Conservation (phyloP, 2,888 invertebrate species). For the Rugalucina vietnamica region DNA sequence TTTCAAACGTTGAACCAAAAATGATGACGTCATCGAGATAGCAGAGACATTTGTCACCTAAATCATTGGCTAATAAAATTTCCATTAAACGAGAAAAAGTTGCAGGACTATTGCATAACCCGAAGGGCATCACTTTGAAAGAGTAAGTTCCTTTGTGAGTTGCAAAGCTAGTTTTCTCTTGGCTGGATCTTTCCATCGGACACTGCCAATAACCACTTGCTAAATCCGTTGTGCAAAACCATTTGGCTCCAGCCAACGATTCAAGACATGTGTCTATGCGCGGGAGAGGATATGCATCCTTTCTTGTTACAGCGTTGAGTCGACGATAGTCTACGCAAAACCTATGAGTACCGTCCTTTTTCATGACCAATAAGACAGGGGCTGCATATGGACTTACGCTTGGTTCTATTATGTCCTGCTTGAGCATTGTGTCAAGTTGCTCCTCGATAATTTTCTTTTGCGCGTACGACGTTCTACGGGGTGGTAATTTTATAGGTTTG, state of each 20-base stretch:
- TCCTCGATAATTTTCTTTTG: neutral
- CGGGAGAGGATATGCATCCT: slow-evolving; percentile 39
- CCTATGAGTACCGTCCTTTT: neutral
- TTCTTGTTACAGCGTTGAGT: slow-evolving; percentile 34
- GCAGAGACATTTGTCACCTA: slow-evolving; percentile 39
- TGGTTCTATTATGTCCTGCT: neutral
- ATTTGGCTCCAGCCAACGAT: slow-evolving; percentile 48
- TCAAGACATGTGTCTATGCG: slow-evolving; percentile 41
- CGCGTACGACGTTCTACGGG: neutral
- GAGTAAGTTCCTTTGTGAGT: slow-evolving; percentile 41
- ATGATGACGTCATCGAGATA: slow-evolving; percentile 66
- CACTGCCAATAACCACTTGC: slow-evolving; percentile 66
- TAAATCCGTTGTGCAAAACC: slow-evolving; percentile 62
- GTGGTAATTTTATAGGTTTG: neutral
- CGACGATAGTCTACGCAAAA: slow-evolving; percentile 49
- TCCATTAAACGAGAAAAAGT: slow-evolving; percentile 67
- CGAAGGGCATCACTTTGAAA: slow-evolving; percentile 57
- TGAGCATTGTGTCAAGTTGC: neutral
- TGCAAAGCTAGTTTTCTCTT: slow-evolving; percentile 56
- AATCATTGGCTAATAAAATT: slow-evolving; percentile 31
- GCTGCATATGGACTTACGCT: neutral
- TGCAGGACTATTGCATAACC: slow-evolving; percentile 59
- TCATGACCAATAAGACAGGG: neutral
- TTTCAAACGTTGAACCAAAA: slow-evolving; percentile 47
- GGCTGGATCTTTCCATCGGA: slow-evolving; percentile 24